phyloP scores from a whole-genome alignment of 1,140 invertebrate genomes.

The Camponotus floridanus region DNA sequence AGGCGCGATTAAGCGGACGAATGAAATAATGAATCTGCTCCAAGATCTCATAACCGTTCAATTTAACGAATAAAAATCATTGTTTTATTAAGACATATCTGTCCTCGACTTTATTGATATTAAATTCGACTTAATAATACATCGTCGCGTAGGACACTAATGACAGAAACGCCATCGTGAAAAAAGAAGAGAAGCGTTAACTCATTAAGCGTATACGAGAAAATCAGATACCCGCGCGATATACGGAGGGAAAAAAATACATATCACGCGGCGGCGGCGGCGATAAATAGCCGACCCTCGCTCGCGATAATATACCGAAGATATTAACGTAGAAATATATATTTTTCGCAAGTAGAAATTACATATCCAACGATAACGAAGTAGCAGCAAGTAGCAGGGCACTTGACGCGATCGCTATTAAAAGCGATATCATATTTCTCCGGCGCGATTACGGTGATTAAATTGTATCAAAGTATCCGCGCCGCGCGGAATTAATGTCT shows the following conservation, averaged over 20 bases:
- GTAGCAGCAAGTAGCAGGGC: slow-evolving; percentile 15
- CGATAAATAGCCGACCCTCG: slow-evolving; percentile 16
- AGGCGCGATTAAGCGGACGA: slow-evolving; percentile 20
- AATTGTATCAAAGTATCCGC: slow-evolving; percentile 47
- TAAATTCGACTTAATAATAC: neutral
- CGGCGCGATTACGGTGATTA: slow-evolving; percentile 22
- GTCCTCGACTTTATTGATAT: neutral
- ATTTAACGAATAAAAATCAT: neutral
- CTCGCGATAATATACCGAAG: slow-evolving; percentile 12
- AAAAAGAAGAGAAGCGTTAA: neutral
- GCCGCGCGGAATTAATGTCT: slow-evolving; percentile 17
- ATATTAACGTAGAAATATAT: slow-evolving; percentile 28
- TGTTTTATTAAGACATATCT: slow-evolving; percentile 13
- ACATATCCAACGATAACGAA: slow-evolving; percentile 20
- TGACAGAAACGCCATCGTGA: neutral
- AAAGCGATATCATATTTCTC: slow-evolving; percentile 43
- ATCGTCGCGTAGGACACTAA: neutral
- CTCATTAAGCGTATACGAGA: neutral
- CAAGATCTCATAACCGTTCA: neutral
- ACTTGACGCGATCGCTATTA: slow-evolving; percentile 46
- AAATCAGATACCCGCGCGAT: neutral
- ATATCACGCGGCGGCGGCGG: neutral
- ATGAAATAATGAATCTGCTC: slow-evolving; percentile 4
- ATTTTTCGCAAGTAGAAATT: slow-evolving; percentile 28
- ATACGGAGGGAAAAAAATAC: neutral